Evolutionary conservation across 2,797 vertebrate species (phyloP).

Genomic region (Hoplostethus mediterraneus): DNA sequence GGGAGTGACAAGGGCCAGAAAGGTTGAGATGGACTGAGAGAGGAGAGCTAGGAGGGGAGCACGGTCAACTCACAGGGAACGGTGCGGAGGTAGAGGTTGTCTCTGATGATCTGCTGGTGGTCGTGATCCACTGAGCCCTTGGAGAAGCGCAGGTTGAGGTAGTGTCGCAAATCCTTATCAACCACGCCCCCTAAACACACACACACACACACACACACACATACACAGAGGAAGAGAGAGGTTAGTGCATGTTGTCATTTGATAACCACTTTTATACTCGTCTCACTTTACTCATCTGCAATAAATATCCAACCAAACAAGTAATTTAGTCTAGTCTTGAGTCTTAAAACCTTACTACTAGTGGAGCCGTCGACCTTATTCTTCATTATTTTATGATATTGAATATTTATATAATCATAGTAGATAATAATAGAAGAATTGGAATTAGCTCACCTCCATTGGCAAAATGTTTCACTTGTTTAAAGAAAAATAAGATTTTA

Average conservation of each 20-base stretch:
- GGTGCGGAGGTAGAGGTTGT: slow-evolving; percentile 99
- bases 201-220: slow-evolving; percentile 22
- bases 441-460: no score
- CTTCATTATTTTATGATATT: no score
- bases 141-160: slow-evolving; percentile 99
- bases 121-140: slow-evolving; percentile 99
- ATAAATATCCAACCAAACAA: not conserved
- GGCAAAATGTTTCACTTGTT: no score
- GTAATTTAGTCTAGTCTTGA: no score
- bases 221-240: slow-evolving; percentile 29
- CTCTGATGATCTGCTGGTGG: slow-evolving; percentile 99
- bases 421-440: no score
- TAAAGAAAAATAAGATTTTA: not conserved
- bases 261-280: not conserved
- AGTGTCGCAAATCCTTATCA: slow-evolving; percentile 99
- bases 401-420: no score
- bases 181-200: slow-evolving; percentile 92
- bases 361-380: no score
- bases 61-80: slow-evolving; percentile 94
- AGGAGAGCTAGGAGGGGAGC: not conserved
- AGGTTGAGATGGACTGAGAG: not conserved
- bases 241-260: slow-evolving; percentile 18
- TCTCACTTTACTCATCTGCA: not conserved
- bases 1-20: slow-evolving; percentile 5
- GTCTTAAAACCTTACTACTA: no score